Conservation (phyloP, 2,888 invertebrate species). For the Gnatocerus cornutus region DNA sequence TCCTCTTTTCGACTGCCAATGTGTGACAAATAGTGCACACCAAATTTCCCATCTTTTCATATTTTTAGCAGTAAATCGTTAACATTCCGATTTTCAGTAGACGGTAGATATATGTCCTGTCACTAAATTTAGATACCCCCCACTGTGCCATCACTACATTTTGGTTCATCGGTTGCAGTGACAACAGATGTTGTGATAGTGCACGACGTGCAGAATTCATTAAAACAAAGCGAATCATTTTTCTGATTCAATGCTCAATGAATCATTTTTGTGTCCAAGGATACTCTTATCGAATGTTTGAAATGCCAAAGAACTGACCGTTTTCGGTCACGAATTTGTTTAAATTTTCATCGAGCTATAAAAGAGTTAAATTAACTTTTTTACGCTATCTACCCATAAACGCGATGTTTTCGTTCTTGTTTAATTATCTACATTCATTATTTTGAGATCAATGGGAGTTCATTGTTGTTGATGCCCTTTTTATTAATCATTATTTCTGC, state of each 20-base stretch:
- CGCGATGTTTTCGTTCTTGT: not conserved
- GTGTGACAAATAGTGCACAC: constrained; percentile 4
- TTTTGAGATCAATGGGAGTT: constrained; percentile 9
- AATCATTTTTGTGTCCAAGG: not conserved
- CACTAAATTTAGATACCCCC: constrained; percentile 38
- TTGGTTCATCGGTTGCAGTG: not conserved
- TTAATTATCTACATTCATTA: constrained; percentile 8
- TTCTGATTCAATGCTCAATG: not conserved
- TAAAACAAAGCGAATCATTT: not conserved
- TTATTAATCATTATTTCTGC: constrained; percentile 10
- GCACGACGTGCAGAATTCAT: not conserved
- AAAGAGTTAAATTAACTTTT: not conserved
- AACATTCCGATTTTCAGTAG: constrained; percentile 5
- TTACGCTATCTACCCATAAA: not conserved
- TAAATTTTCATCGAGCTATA: not conserved
- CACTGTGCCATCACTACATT: constrained; percentile 13
- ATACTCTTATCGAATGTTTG: not conserved
- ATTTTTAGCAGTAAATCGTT: constrained; percentile 14
- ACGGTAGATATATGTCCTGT: constrained; percentile 16
- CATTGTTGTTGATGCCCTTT: constrained; percentile 24
- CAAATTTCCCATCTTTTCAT: constrained; percentile 6
- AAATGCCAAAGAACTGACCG: not conserved
- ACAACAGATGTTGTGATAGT: not conserved
- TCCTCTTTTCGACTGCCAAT: constrained; percentile 6
- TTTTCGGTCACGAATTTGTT: not conserved